Base-by-base conservation (phyloP, 64 coral and sea anemone genomes). In the Stylophora pistillata region DNA sequence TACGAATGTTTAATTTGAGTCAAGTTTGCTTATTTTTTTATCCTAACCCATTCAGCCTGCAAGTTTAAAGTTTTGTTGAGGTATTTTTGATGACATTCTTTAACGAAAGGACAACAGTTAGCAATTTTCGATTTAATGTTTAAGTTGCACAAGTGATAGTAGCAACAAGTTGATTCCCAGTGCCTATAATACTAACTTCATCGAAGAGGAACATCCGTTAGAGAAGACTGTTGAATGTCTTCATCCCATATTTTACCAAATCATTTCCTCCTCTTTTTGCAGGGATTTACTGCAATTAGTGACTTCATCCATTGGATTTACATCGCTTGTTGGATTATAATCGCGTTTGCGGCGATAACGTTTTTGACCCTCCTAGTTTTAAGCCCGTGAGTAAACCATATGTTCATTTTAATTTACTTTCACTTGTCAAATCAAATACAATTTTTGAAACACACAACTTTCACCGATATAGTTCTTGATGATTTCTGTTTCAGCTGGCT, bases 321-420 rank as follows among this genome's bases (percentile, higher is more conserved):
- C 17, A 93, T 93, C 25, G 91, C 86, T 10, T 88, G 86, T 55
- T 93, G 86, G 91, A 74, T 93, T 13, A 76, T 93, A 13, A 63
- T 93, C 29, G 79, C 88, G 61, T 93, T 72, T 72, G 91, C 91
- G 18, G 78, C 10, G 14, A 30, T 93, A 2, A 93, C 91, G 0
- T 93, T 93, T 16, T 26, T 93, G 13, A 71, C 83, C 26, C 86
- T 93, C 18, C 55, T 93, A 7, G 66, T 93, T 63, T 81, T 86
- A 17, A 74, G 86, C 68, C 72, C 77, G 91, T 93, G 25, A 81
- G 91, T 88, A 62, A 28, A 47, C 37, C 7, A 18, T 78, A 20
- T 15, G 30, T 18, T 15, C 4, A 81, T 54, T 25, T 30, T 5
- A 11, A 79, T 15, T 58, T 18, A 1, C 54, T 12, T 27, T 28